Evolutionary conservation across 2,113 vertebrate genomes (phyloP).

Genomic region (Pelecanoides urinatrix): DNA sequence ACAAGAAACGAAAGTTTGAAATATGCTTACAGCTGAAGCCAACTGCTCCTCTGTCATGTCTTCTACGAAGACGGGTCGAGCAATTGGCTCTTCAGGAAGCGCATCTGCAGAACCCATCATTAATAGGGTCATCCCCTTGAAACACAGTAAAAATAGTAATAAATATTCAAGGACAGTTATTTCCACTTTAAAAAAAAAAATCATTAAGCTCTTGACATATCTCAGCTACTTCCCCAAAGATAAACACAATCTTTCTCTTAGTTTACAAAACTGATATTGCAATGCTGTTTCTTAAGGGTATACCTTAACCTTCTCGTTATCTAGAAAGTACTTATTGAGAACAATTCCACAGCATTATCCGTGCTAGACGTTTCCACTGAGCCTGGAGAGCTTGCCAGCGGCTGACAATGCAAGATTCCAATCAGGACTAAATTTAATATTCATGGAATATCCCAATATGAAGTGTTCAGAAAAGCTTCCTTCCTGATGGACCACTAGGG

Average conservation of each 20-base stretch:
- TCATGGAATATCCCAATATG: background rate
- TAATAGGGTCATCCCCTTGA: constrained; percentile 93
- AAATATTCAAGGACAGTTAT: background rate
- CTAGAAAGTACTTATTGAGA: background rate
- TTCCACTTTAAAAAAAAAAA: background rate
- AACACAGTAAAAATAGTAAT: background rate
- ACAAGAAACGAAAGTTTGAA: background rate
- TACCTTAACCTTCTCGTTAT: background rate
- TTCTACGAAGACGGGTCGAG: constrained; percentile 94
- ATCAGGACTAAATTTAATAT: background rate
- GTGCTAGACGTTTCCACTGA: background rate
- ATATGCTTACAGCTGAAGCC: constrained; percentile 89
- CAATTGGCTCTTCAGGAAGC: constrained; percentile 89
- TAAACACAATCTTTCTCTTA: background rate
- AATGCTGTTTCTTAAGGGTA: background rate
- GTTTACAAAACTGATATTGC: background rate
- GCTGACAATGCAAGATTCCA: background rate
- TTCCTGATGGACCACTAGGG: background rate
- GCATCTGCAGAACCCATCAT: constrained; percentile 99
- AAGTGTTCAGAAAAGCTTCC: background rate
- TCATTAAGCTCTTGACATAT: background rate
- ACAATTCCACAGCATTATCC: background rate
- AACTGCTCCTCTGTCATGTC: constrained; percentile 99
- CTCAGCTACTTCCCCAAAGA: background rate
- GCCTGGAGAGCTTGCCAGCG: background rate